Conservation (phyloP, 2,113 vertebrate species). For the Lipophrys pholis region DNA sequence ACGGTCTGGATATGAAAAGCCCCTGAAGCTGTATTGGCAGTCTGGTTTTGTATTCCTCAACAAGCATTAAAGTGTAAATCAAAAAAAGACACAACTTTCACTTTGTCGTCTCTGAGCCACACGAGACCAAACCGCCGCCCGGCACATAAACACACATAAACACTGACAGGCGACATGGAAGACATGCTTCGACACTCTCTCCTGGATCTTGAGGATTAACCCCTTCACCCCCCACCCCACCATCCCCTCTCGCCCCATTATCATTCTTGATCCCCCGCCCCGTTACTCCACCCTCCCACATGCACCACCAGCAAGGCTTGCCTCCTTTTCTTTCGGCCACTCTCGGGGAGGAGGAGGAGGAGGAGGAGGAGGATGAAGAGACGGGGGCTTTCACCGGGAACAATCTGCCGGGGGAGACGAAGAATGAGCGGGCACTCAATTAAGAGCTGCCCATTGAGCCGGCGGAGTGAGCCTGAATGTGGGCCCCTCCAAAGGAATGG, state of each 20-base stretch:
- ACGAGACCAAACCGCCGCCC: too few relatives aligned
- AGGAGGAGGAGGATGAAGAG: slow-evolving; percentile 86
- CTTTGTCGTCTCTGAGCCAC: too few relatives aligned
- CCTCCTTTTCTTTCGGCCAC: slow-evolving; percentile 84
- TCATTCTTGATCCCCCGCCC: slow-evolving; percentile 81
- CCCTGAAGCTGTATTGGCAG: too few relatives aligned
- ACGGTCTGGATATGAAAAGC: too few relatives aligned
- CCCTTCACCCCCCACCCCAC: slow-evolving; percentile 68
- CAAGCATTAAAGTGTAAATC: too few relatives aligned
- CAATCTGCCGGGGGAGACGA: slow-evolving; percentile 85
- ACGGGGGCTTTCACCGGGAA: slow-evolving; percentile 83
- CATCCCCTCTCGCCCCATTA: slow-evolving; percentile 77
- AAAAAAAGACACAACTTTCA: too few relatives aligned
- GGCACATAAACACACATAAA: too few relatives aligned
- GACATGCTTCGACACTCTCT: slow-evolving; percentile 20
- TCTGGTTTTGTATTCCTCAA: too few relatives aligned
- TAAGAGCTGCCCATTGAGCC: slow-evolving; percentile 93
- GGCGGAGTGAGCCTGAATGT: slow-evolving; percentile 85
- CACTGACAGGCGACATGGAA: too few relatives aligned
- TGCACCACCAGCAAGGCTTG: slow-evolving; percentile 85
- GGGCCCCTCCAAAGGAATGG: slow-evolving; percentile 89
- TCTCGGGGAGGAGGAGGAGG: slow-evolving; percentile 84
- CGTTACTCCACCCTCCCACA: slow-evolving; percentile 72
- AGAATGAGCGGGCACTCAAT: slow-evolving; percentile 94
- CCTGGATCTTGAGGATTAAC: slow-evolving; percentile 70